A percentile compares a stretch with the other conserved stretches of the same genome.
Conservation (phyloP, 1,140 invertebrate genomes). For the Parasteatoda tepidariorum region DNA sequence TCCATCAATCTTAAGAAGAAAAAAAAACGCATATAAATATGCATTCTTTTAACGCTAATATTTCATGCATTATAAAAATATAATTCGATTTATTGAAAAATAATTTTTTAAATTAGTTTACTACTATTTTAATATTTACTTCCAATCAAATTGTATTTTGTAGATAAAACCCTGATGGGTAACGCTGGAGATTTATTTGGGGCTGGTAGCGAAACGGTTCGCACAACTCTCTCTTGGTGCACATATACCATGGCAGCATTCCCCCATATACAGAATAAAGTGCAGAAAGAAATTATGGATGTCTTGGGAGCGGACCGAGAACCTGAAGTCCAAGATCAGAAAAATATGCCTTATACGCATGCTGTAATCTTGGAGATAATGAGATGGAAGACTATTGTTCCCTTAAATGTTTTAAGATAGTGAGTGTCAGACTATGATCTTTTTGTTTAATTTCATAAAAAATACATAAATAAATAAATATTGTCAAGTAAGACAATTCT, state of each 20-base stretch:
- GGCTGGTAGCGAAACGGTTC: slow-evolving; percentile 67
- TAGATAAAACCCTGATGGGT: slow-evolving; percentile 44
- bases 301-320: slow-evolving; percentile 68
- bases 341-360: background rate
- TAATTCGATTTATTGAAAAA: too few species aligned
- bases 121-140: too few species aligned
- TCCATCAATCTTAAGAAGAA: too few species aligned
- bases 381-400: slow-evolving; percentile 8
- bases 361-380: slow-evolving; percentile 5
- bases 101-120: too few species aligned
- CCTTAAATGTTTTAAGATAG: background rate
- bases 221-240: slow-evolving; percentile 66
- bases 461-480: too few species aligned
- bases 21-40: too few species aligned
- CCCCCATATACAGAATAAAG: slow-evolving; percentile 67
- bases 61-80: too few species aligned
- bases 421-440: too few species aligned
- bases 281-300: slow-evolving; percentile 73
- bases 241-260: slow-evolving; percentile 64
- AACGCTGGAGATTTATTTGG: slow-evolving; percentile 63
- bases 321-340: slow-evolving; percentile 50
- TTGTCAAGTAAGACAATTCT: too few species aligned
- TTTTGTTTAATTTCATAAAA: too few species aligned
- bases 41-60: too few species aligned
- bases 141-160: too few species aligned